These are phyloP conservation scores for Murina feae DNA, from an alignment of 2,113 vertebrate species.

Conservation along the genomic window DNA sequence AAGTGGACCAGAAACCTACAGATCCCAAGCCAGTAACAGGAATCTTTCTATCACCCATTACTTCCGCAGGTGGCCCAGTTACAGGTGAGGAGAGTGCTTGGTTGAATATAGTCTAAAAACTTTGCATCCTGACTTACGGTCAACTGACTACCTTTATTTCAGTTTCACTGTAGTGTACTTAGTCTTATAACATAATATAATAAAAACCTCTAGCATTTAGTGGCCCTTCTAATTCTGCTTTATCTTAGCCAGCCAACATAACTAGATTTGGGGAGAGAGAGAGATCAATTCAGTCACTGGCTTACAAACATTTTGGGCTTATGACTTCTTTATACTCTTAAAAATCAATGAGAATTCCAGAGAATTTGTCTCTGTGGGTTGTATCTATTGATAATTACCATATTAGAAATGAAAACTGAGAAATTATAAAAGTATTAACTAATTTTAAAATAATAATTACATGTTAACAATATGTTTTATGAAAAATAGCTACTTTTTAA, in stretches of 20 bases:
- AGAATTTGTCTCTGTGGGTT: background rate
- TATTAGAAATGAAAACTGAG: constrained; percentile 39
- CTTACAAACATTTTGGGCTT: background rate
- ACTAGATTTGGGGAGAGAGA: background rate
- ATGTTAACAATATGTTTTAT: background rate
- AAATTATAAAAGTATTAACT: constrained; percentile 21
- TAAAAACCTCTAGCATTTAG: too few species aligned
- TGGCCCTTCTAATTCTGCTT: background rate
- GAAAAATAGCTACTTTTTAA: background rate
- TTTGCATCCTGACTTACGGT: background rate
- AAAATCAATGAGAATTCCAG: background rate
- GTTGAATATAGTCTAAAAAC: background rate
- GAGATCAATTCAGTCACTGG: background rate
- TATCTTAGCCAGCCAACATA: background rate
- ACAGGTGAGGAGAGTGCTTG: constrained; percentile 76
- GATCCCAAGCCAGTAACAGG: constrained; percentile 64
- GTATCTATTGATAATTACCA: background rate
- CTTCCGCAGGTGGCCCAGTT: constrained; percentile 71
- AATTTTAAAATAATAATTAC: constrained; percentile 22
- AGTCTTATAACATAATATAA: background rate
- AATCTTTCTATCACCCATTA: constrained; percentile 81
- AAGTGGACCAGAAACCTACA: constrained; percentile 76
- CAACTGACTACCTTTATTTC: background rate
- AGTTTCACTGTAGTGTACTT: background rate
- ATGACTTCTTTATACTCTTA: background rate